These are phyloP conservation scores for Pseudorectes ferrugineus DNA, from an alignment of 2,113 vertebrate genomes.

Conservation along the genomic window DNA sequence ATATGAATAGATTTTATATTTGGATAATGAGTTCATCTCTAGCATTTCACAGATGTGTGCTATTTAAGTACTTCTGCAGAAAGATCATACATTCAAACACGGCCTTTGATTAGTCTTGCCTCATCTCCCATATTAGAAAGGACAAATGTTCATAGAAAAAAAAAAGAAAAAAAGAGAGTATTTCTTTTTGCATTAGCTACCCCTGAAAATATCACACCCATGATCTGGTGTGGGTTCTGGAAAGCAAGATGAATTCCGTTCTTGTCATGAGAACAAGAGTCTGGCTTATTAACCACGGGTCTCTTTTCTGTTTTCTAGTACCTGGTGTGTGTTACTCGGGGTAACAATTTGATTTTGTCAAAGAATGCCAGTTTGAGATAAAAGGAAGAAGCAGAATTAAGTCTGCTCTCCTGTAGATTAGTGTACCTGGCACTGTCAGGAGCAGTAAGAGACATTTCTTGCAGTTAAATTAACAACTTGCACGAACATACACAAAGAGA, in stretches of 20 bases:
- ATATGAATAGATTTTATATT: conserved; percentile 52
- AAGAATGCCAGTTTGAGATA: neutral
- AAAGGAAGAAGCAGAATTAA: conserved; percentile 10
- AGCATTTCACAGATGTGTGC: conserved; percentile 53
- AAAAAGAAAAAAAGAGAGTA: neutral
- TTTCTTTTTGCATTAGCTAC: neutral
- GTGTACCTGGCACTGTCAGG: neutral
- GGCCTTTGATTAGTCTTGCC: conserved; percentile 39
- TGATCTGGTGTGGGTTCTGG: neutral
- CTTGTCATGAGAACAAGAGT: neutral
- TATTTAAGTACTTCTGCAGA: conserved; percentile 57
- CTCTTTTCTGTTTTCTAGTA: neutral
- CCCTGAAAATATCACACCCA: neutral
- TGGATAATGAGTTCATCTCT: conserved; percentile 47
- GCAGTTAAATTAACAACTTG: conserved; percentile 1
- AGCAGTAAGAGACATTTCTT: neutral
- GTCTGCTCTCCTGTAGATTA: neutral
- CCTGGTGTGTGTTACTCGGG: neutral
- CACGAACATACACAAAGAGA: neutral
- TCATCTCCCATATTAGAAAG: conserved; percentile 45
- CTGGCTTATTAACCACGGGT: neutral
- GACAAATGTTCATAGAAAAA: neutral
- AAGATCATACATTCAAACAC: conserved; percentile 7
- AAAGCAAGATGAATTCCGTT: neutral
- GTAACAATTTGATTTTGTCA: neutral